phyloP scores from a whole-genome alignment of 2,888 invertebrate species.

The Yponomeuta malinellus region DNA sequence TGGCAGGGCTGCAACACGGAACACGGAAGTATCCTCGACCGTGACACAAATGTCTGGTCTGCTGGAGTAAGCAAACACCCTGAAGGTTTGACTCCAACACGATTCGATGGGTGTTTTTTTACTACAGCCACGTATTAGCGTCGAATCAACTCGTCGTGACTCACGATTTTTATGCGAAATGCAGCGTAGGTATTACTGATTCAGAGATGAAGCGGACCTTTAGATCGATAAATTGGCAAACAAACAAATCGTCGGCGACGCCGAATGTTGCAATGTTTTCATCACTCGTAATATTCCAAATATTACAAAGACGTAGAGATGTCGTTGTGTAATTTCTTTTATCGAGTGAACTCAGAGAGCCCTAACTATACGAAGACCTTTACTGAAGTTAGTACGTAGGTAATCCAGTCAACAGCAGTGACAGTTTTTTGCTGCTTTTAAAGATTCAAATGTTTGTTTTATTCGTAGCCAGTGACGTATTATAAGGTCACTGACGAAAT shows the following conservation, averaged over 20 bases:
- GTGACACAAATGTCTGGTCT: neutral
- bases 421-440: too few relatives aligned
- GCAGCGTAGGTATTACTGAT: neutral
- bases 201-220: conserved; percentile 1
- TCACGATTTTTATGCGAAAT: neutral
- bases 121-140: too few relatives aligned
- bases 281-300: neutral
- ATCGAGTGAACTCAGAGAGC: neutral
- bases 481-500: too few relatives aligned
- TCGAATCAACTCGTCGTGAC: neutral
- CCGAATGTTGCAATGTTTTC: conserved; percentile 4
- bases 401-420: neutral
- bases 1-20: neutral
- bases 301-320: neutral
- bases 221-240: neutral
- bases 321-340: neutral
- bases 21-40: conserved; percentile 2
- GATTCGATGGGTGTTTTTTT: neutral
- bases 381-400: neutral
- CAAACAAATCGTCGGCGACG: neutral
- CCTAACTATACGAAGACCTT: neutral
- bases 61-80: neutral
- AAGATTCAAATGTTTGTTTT: too few relatives aligned
- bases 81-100: neutral
- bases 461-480: too few relatives aligned